Percentiles rank a stretch among this genome's conserved stretches.
phyloP scores from a whole-genome alignment of 1,140 invertebrate genomes.

The Aricia agestis region DNA sequence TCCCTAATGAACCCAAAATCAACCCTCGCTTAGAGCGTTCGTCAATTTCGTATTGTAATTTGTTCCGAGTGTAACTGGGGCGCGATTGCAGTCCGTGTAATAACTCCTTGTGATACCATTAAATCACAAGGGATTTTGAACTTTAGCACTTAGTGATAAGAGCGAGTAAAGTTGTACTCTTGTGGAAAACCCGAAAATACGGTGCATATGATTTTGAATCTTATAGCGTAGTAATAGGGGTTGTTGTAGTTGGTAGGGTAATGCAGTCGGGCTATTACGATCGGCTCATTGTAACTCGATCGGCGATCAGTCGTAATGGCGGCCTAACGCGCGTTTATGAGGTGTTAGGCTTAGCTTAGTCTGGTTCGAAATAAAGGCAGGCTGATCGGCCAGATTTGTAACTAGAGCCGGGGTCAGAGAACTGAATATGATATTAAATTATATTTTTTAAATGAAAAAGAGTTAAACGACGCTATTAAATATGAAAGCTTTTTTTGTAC shows the following conservation, averaged over 20 bases:
- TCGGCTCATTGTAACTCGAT: neutral
- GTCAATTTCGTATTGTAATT: conserved; percentile 3
- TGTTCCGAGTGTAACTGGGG: neutral
- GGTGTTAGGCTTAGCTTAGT: neutral
- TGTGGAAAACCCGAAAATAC: no score
- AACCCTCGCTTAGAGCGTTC: neutral
- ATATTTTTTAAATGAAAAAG: no score
- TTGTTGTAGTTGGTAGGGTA: no score
- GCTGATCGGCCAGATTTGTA: no score
- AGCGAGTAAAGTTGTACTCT: neutral
- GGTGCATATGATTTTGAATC: neutral
- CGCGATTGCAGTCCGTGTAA: neutral
- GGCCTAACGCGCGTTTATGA: neutral
- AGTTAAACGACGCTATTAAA: no score
- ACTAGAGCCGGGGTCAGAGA: no score
- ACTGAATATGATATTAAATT: no score
- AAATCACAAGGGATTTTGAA: neutral
- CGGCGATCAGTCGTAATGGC: neutral
- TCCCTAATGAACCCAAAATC: neutral
- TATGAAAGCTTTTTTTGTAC: no score
- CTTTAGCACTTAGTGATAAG: neutral
- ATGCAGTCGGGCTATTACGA: neutral
- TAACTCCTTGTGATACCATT: neutral
- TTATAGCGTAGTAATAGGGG: no score
- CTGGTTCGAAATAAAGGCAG: neutral